Percentiles rank a stretch among this genome's conserved stretches.
phyloP scores from a whole-genome alignment of 2,888 invertebrate species.

The Plebejus argus region DNA sequence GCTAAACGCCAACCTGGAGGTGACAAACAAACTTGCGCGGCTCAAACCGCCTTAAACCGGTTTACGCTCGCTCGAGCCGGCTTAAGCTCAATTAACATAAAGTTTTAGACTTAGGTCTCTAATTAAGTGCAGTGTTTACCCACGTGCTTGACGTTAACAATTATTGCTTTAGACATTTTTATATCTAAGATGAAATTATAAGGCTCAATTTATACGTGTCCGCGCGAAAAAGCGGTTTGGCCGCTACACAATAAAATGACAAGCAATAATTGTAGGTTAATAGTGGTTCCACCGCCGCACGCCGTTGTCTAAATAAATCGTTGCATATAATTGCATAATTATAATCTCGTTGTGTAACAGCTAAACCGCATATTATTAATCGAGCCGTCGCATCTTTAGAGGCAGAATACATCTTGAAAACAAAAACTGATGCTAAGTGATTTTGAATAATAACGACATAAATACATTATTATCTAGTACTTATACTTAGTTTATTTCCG shows the following conservation, averaged over 20 bases:
- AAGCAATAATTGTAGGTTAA: no score
- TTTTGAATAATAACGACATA: no score
- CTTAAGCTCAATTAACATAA: constrained; percentile 48
- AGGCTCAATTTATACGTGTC: not conserved
- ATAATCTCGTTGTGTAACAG: no score
- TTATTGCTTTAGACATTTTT: constrained; percentile 2
- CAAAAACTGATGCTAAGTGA: no score
- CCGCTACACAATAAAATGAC: no score
- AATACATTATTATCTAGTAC: not conserved
- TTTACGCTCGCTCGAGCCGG: constrained; percentile 46
- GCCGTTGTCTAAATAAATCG: no score
- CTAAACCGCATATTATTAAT: no score
- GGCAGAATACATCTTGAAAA: no score
- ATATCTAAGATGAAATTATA: not conserved
- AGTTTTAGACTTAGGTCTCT: constrained; percentile 44
- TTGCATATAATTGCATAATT: no score
- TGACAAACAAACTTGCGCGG: constrained; percentile 54
- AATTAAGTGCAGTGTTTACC: constrained; percentile 42
- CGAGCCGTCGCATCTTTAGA: no score
- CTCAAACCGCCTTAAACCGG: constrained; percentile 51
- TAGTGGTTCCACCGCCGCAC: no score
- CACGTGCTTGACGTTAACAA: constrained; percentile 13
- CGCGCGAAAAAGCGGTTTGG: no score
- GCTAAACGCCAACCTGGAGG: constrained; percentile 46
- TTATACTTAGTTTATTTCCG: not conserved